Evolutionary conservation across 1,140 invertebrate species (phyloP), one percentile per base, ranked within the genome.

Genomic region (Scaptomyza hsui): DNA sequence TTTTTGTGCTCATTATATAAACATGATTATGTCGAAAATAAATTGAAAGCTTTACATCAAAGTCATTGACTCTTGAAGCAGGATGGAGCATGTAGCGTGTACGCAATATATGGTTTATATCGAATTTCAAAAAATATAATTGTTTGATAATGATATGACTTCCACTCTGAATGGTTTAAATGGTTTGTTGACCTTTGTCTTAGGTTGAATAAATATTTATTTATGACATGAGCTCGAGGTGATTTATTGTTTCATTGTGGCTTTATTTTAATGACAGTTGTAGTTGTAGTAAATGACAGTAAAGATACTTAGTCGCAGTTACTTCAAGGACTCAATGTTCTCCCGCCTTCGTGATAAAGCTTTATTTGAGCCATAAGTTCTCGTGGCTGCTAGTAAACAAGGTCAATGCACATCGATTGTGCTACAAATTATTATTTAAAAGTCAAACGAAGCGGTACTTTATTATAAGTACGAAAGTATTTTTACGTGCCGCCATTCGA

Each of bases 351-450:
- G 7, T 19, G 10, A 19, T 19, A 9, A 24, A 12, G 44, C 12
- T n/a, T 13, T 18, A 26, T 26, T 13, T 2, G 32, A 26, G 47
- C 7, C 47, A 15, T 15, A 15, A 26, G 6, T 49, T 15, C 21
- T 10, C 18, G 18, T 48, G 19, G 10, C 10, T 29, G 15, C 18
- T 13, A 16, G 10, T 47, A 16, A 32, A 29, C 13, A 64, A 56
- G 60, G 67, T 63, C 67, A 70, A 55, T 48, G 42, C 35, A 12
- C 19, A n/a, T 53, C 32, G 41, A 35, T 69, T 42, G 49, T 15
- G 19, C 13, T 15, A 12, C 13, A 21, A 55, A 42, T 19, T 37
- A 18, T 26, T 62, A 41, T 51, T 41, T 59, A 44, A 48, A 56
- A 15, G 12, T 53, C 19, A 26, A 61, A 16, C 15, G 9, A 15